These are phyloP conservation scores for Podilymbus podiceps DNA, from an alignment of 2,113 vertebrate species.

Conservation along the genomic window DNA sequence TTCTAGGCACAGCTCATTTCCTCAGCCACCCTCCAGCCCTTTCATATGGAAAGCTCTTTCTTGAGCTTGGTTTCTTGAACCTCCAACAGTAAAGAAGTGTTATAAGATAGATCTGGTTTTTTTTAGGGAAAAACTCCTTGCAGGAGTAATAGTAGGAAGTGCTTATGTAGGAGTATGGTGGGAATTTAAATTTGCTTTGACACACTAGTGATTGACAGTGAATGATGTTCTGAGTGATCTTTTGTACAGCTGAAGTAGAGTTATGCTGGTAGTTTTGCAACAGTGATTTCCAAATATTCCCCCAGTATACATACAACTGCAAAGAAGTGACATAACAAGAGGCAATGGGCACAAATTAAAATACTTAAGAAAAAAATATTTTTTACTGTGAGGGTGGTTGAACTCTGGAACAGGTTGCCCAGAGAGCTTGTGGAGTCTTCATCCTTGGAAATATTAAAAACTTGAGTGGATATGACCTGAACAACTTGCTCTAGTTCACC, in stretches of 20 bases:
- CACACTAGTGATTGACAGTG: neutral
- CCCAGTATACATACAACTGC: neutral
- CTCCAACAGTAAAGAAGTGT: neutral
- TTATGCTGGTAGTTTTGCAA: neutral
- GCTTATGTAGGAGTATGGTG: slow-evolving; percentile 3
- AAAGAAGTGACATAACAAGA: neutral
- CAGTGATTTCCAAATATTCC: neutral
- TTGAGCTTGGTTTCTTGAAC: slow-evolving; percentile 5
- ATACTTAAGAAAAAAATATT: neutral
- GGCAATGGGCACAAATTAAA: neutral
- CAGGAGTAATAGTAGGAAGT: slow-evolving; percentile 20
- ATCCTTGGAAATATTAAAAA: neutral
- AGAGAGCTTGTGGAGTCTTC: neutral
- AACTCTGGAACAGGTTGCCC: neutral
- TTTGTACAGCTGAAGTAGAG: neutral
- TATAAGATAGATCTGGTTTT: neutral
- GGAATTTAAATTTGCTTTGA: slow-evolving; percentile 37
- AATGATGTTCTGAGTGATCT: slow-evolving; percentile 12
- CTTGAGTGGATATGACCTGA: neutral
- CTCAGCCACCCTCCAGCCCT: neutral
- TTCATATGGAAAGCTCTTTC: neutral
- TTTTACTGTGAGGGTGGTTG: neutral
- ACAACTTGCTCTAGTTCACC: neutral
- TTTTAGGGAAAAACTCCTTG: neutral
- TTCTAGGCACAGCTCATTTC: neutral